These are phyloP conservation scores for Crocodylus rhombifer DNA, from an alignment of 2,797 vertebrate species.

Conservation along the genomic window DNA sequence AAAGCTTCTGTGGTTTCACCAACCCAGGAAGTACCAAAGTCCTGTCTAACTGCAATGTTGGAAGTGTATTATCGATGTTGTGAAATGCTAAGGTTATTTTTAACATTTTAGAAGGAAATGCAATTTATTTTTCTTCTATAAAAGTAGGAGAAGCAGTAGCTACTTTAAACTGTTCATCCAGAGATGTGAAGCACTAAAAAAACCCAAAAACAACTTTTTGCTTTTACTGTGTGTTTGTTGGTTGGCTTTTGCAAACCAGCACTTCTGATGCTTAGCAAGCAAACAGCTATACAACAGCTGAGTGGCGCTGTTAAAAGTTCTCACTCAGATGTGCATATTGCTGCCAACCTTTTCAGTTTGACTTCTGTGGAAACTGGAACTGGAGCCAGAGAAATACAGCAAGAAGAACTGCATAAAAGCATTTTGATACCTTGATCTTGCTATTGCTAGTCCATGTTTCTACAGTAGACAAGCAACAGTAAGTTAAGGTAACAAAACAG, in stretches of 20 bases:
- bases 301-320: background rate
- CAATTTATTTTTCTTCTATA: background rate
- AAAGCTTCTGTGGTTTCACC: background rate
- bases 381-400: background rate
- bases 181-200: background rate
- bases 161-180: background rate
- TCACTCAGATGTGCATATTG: fast-evolving
- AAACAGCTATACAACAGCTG: background rate
- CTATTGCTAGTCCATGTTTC: background rate
- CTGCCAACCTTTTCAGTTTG: background rate
- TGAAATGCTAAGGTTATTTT: conserved; percentile 29
- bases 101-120: background rate
- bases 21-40: background rate
- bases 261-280: background rate
- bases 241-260: background rate
- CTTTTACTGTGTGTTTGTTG: background rate
- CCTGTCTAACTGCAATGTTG: background rate
- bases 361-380: background rate
- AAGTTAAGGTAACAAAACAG: background rate
- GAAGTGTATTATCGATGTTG: background rate
- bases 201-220: background rate
- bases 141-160: background rate
- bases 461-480: background rate
- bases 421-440: background rate
- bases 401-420: background rate